Conservation (phyloP, 2,888 invertebrate species). For the Hydriomena furcata region DNA sequence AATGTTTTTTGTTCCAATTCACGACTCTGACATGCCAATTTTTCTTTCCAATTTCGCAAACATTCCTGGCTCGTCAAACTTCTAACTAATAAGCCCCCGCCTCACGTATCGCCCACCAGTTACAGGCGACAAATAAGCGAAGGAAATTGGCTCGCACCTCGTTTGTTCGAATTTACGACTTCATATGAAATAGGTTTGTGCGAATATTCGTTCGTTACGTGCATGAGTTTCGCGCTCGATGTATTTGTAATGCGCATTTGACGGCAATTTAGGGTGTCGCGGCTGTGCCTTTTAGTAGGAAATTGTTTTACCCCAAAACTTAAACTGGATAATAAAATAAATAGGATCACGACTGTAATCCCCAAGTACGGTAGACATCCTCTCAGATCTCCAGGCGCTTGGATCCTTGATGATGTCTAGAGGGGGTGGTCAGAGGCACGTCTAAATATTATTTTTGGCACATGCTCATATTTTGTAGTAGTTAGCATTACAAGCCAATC, state of each 20-base stretch:
- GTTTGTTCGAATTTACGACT: conserved; percentile 67
- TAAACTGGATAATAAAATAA: no score
- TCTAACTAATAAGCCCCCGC: conserved; percentile 10
- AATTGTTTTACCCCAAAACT: no score
- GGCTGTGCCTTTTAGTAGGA: no score
- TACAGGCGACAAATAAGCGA: conserved; percentile 28
- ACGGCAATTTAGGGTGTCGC: not conserved
- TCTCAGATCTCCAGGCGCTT: no score
- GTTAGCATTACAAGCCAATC: no score
- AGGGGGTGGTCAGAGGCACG: no score
- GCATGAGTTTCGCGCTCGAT: conserved; percentile 41
- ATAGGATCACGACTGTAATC: no score
- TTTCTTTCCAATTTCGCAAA: conserved; percentile 4
- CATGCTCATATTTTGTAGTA: no score
- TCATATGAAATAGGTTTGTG: conserved; percentile 66
- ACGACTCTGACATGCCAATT: conserved; percentile 2
- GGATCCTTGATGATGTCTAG: no score
- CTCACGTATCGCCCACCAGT: conserved; percentile 26
- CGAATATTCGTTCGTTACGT: conserved; percentile 47
- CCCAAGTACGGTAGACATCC: no score
- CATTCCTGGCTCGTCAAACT: not conserved
- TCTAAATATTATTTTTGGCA: no score
- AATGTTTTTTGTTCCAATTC: no score
- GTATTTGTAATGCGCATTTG: conserved; percentile 39
- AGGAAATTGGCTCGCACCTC: conserved; percentile 39